phyloP scores from a whole-genome alignment of 2,797 vertebrate genomes.

The Acanthiza pusilla region DNA sequence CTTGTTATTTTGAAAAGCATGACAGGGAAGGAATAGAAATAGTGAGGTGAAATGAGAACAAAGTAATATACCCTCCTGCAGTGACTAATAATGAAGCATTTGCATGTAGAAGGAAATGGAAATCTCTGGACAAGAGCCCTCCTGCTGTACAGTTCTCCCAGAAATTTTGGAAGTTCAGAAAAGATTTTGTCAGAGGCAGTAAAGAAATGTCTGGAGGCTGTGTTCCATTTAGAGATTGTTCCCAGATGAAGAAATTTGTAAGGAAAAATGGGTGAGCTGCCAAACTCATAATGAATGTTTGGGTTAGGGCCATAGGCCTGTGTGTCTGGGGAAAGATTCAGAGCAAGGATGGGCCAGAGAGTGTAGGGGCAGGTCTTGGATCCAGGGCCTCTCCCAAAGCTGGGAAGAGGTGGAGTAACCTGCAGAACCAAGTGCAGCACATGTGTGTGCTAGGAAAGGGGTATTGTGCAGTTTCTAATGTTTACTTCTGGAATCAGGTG shows the following conservation, averaged over 20 bases:
- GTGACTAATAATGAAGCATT: neutral
- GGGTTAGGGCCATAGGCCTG: neutral
- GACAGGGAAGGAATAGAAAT: neutral
- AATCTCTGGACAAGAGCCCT: neutral
- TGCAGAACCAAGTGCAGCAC: neutral
- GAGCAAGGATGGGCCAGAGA: neutral
- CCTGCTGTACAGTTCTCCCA: neutral
- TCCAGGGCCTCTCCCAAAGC: neutral
- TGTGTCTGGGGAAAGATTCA: neutral
- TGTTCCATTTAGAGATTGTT: constrained; percentile 14
- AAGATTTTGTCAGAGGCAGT: neutral
- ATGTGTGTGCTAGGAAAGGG: fast-evolving
- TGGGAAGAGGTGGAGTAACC: neutral
- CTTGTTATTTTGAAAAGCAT: neutral
- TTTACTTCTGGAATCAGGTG: neutral
- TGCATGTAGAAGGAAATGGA: neutral
- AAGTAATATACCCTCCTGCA: neutral
- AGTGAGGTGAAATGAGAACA: neutral
- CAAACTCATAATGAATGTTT: constrained; percentile 1
- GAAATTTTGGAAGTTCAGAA: neutral
- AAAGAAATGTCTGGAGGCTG: neutral
- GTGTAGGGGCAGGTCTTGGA: neutral
- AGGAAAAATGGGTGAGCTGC: constrained; percentile 11
- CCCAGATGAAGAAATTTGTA: constrained; percentile 47
- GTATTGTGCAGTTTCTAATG: neutral